Evolutionary conservation across 2,113 vertebrate genomes (phyloP).

Genomic region (Gallinago paraguaiae): DNA sequence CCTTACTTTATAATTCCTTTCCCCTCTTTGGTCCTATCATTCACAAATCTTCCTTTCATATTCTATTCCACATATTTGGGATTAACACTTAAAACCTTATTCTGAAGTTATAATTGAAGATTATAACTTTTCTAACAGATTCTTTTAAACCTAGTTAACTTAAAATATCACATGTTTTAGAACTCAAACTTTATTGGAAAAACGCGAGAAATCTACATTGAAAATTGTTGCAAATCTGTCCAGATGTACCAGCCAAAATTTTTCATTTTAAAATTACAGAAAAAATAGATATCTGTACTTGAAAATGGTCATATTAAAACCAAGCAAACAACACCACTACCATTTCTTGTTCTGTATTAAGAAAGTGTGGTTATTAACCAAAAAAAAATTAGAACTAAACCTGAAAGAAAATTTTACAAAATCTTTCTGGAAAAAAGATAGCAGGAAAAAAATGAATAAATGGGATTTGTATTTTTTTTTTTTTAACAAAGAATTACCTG

Average conservation of each 20-base stretch:
- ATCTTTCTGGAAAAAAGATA: background rate
- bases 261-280: background rate
- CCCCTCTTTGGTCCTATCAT: background rate
- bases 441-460: background rate
- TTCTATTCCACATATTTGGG: background rate
- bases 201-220: background rate
- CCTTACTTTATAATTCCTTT: background rate
- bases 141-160: background rate
- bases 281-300: background rate
- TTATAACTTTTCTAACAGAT: background rate
- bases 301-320: background rate
- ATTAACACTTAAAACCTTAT: background rate
- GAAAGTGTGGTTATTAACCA: background rate
- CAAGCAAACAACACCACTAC: rapidly evolving
- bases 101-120: background rate
- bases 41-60: background rate
- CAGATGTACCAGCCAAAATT: background rate
- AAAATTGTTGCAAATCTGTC: background rate
- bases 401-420: background rate
- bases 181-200: background rate
- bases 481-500: background rate
- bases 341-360: background rate
- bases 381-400: background rate
- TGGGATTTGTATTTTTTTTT: background rate
- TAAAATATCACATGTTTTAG: background rate